phyloP scores from a whole-genome alignment of 2,797 vertebrate species.

The Chiloscyllium punctatum region DNA sequence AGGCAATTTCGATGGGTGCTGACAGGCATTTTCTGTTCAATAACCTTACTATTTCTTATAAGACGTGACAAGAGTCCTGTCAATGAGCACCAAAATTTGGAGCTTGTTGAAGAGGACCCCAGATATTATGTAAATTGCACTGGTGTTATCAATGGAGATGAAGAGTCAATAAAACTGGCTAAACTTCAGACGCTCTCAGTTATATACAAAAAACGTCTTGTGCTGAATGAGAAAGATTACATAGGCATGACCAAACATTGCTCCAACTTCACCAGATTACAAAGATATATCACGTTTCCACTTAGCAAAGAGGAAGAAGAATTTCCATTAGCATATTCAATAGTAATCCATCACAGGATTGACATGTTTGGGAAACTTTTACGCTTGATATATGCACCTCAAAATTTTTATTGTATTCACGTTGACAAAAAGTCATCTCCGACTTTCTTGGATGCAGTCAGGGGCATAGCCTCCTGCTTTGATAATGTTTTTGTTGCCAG shows the following conservation, averaged over 20 bases:
- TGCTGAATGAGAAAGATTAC: conserved; percentile 59
- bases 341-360: conserved; percentile 82
- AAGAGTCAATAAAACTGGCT: conserved; percentile 58
- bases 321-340: conserved; percentile 81
- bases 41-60: conserved; percentile 52
- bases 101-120: conserved; percentile 54
- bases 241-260: conserved; percentile 69
- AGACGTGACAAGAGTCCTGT: conserved; percentile 56
- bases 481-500: conserved; percentile 76
- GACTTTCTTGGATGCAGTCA: conserved; percentile 61
- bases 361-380: conserved; percentile 80
- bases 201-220: conserved; percentile 53
- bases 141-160: conserved; percentile 62
- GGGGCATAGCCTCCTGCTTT: conserved; percentile 69
- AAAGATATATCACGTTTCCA: conserved; percentile 67
- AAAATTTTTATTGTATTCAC: conserved; percentile 84
- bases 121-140: conserved; percentile 62
- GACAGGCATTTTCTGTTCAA: conserved; percentile 38
- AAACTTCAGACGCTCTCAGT: conserved; percentile 61
- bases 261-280: conserved; percentile 58
- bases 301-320: conserved; percentile 73
- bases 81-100: conserved; percentile 49
- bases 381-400: conserved; percentile 75
- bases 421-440: conserved; percentile 69
- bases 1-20: background rate